phyloP scores from a whole-genome alignment of 2,113 vertebrate genomes.

The Lutjanus erythropterus region DNA sequence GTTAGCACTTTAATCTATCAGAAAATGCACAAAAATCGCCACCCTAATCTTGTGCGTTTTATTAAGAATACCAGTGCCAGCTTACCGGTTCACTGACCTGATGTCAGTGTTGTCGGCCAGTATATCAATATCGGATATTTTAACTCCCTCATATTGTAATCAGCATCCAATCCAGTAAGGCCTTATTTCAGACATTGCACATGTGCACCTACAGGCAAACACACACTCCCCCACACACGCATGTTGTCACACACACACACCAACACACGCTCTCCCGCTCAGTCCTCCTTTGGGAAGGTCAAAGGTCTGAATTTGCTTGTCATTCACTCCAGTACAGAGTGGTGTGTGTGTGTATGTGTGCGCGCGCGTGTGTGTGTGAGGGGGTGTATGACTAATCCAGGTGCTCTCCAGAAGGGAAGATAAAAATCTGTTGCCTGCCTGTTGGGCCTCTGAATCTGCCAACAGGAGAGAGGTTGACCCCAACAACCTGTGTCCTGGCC shows the following conservation, averaged over 20 bases:
- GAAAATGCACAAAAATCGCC: no score
- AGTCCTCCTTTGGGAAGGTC: conserved; percentile 47
- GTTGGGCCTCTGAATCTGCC: conserved; percentile 67
- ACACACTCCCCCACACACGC: conserved; percentile 18
- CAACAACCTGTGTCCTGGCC: conserved; percentile 35
- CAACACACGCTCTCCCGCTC: conserved; percentile 27
- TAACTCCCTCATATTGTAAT: no score
- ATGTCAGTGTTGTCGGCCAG: no score
- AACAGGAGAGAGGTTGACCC: conserved; percentile 71
- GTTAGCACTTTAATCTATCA: no score
- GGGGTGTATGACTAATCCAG: conserved; percentile 34
- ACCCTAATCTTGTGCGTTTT: no score
- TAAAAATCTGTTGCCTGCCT: conserved; percentile 69
- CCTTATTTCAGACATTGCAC: not conserved
- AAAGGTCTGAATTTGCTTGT: conserved; percentile 59
- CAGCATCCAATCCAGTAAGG: no score
- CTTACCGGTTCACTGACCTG: no score
- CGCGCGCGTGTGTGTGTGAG: conserved; percentile 9
- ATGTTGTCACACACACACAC: conserved; percentile 1
- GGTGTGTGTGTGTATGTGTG: conserved; percentile 14
- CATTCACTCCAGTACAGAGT: conserved; percentile 43
- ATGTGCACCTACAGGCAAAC: conserved; percentile 11
- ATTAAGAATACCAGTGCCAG: no score
- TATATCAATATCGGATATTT: no score
- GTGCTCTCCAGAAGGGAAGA: conserved; percentile 70